Evolutionary conservation across 1,140 invertebrate genomes (phyloP).

Genomic region (Drosophila tropicalis): DNA sequence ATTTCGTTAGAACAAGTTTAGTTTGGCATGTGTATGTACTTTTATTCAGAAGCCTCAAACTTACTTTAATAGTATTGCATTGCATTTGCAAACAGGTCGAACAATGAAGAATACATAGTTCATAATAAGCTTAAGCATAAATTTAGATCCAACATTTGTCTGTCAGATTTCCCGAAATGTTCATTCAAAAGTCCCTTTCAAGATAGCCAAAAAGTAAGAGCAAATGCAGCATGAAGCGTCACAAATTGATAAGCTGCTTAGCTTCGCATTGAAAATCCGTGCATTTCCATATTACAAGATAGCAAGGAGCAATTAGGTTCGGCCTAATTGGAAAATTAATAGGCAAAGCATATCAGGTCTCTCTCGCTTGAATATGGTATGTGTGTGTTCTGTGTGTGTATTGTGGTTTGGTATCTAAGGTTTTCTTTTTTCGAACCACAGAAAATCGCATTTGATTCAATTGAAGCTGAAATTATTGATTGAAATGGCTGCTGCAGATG

Average conservation of each 20-base stretch:
- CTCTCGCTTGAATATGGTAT: neutral
- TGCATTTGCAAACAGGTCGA: no score
- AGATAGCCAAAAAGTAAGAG: neutral
- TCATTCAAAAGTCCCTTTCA: no score
- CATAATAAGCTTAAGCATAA: no score
- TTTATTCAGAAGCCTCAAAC: no score
- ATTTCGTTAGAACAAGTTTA: no score
- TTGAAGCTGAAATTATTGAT: slow-evolving; percentile 71
- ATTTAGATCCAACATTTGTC: no score
- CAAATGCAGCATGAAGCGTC: neutral
- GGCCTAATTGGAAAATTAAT: slow-evolving; percentile 71
- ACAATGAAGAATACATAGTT: no score
- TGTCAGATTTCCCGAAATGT: no score
- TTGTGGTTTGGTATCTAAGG: slow-evolving; percentile 9
- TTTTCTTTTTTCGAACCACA: neutral
- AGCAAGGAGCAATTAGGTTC: slow-evolving; percentile 50
- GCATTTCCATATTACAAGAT: slow-evolving; percentile 21
- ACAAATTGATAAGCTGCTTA: slow-evolving; percentile 8
- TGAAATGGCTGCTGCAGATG: slow-evolving; percentile 46
- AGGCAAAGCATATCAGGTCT: slow-evolving; percentile 16
- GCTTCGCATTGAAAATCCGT: neutral
- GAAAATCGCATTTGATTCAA: slow-evolving; percentile 73
- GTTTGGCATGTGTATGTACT: no score
- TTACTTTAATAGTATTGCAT: no score
- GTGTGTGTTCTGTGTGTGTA: neutral